Percentiles rank a stretch among this genome's conserved stretches.
Conservation (phyloP, 2,113 vertebrate genomes). For the Rutilus rutilus region DNA sequence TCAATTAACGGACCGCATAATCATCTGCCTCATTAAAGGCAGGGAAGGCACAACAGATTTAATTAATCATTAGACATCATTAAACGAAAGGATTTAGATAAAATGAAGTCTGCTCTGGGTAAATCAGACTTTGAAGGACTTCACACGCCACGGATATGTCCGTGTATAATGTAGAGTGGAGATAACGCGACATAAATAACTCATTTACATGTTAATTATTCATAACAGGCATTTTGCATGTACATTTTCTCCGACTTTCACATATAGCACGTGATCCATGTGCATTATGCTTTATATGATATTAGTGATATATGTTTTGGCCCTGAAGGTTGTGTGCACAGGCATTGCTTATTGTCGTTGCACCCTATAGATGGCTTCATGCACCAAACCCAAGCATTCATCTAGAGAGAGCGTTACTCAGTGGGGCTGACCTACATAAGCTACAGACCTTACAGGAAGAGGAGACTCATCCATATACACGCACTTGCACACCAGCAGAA, state of each 20-base stretch:
- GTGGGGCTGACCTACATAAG: conserved; percentile 64
- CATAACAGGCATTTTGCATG: conserved; percentile 11
- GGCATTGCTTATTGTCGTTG: neutral
- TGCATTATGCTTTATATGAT: conserved; percentile 1
- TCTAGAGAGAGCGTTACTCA: conserved; percentile 52
- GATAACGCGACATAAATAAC: conserved; percentile 20
- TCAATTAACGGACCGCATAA: conserved; percentile 46
- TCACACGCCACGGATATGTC: neutral
- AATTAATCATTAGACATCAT: conserved; percentile 57
- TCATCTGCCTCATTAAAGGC: conserved; percentile 47
- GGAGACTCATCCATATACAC: conserved; percentile 37
- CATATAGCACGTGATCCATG: neutral
- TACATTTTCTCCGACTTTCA: neutral
- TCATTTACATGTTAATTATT: conserved; percentile 37
- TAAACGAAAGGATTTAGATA: conserved; percentile 31
- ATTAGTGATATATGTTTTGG: neutral
- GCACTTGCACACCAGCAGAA: conserved; percentile 25
- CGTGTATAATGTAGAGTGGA: neutral
- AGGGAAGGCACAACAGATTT: conserved; percentile 44
- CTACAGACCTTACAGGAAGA: conserved; percentile 51
- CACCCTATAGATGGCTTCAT: conserved; percentile 45
- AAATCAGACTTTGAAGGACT: conserved; percentile 27
- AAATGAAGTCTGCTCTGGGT: conserved; percentile 40
- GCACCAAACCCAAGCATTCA: conserved; percentile 26
- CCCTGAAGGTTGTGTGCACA: conserved; percentile 3